Percentiles rank a stretch among this genome's conserved stretches.
Evolutionary conservation across 2,113 vertebrate genomes (phyloP).

Genomic region (Steatornis caripensis): DNA sequence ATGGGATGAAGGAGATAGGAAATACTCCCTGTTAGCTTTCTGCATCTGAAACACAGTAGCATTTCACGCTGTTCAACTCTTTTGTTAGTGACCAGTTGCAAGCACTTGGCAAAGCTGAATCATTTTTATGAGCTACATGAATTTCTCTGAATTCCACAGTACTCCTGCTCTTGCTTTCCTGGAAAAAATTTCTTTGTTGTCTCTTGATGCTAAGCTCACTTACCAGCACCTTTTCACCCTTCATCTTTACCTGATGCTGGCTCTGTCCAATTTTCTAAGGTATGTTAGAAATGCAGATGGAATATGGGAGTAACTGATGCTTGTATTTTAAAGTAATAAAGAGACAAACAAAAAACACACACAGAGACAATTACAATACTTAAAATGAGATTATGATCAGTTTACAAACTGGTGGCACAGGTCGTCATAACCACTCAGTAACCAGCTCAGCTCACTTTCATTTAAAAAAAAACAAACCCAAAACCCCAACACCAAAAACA

Average conservation of each 20-base stretch:
- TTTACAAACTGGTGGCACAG: background rate
- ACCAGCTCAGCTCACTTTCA: background rate
- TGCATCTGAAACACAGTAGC: background rate
- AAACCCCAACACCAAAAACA: background rate
- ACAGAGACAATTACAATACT: background rate
- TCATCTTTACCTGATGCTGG: background rate
- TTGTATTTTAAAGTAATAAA: background rate
- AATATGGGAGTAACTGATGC: background rate
- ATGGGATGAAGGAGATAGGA: background rate
- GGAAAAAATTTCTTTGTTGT: background rate
- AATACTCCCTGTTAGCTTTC: background rate
- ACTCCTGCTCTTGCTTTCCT: background rate
- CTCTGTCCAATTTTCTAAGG: background rate
- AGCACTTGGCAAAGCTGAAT: background rate
- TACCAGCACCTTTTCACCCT: background rate
- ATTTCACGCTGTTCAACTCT: background rate
- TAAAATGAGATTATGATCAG: background rate
- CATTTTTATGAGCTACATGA: background rate
- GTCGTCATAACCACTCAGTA: background rate
- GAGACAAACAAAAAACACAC: background rate
- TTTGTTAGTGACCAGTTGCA: background rate
- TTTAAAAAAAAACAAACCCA: background rate
- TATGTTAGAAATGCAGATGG: background rate
- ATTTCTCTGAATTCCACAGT: background rate
- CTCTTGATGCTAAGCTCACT: background rate